phyloP scores from a whole-genome alignment of 2,797 vertebrate species.

The Malurus leucopterus region DNA sequence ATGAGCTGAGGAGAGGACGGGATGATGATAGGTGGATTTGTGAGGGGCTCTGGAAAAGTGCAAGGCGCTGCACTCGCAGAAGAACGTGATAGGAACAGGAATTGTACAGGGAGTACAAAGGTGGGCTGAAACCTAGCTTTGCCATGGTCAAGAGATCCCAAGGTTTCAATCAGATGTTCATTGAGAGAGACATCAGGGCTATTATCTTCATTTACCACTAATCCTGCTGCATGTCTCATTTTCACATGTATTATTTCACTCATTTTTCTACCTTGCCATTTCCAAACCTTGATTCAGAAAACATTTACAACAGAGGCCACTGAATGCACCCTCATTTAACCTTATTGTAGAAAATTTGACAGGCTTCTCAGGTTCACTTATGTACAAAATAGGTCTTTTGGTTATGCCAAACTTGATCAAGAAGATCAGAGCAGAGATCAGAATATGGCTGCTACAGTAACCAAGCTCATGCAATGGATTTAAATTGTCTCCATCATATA shows the following conservation, averaged over 20 bases:
- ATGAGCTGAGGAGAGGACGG: background rate
- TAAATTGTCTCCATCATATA: background rate
- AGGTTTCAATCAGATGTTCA: background rate
- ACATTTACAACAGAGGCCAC: background rate
- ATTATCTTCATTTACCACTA: background rate
- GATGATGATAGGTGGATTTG: accelerated
- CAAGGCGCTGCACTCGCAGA: background rate
- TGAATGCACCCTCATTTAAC: background rate
- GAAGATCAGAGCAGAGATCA: background rate
- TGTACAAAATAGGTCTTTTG: background rate
- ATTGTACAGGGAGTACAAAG: background rate
- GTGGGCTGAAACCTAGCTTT: background rate
- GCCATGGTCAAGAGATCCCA: background rate
- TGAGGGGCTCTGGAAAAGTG: background rate
- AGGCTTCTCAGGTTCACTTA: background rate
- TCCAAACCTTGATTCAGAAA: background rate
- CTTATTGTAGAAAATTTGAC: background rate
- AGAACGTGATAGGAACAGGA: background rate
- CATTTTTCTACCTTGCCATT: background rate
- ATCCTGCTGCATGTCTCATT: background rate
- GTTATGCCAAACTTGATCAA: background rate
- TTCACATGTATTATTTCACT: background rate
- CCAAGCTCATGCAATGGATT: background rate
- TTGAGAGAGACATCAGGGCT: background rate
- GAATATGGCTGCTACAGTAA: background rate